These are phyloP conservation scores for Menidia menidia DNA, from an alignment of 2,797 vertebrate genomes.

Conservation along the genomic window DNA sequence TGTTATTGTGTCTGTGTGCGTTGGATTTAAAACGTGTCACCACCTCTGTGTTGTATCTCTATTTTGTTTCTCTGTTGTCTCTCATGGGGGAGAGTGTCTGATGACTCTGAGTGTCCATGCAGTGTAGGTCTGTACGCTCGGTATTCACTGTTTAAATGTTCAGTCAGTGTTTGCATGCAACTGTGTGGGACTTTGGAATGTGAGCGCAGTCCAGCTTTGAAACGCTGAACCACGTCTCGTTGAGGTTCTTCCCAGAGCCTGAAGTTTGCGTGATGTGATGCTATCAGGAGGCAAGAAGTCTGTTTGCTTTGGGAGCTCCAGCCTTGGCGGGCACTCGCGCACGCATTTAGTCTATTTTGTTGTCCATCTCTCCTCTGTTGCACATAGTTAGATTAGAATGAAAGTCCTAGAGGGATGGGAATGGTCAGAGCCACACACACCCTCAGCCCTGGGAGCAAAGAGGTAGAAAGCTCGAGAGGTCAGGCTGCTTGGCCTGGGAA, in stretches of 20 bases:
- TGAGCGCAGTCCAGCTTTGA: constrained; percentile 39
- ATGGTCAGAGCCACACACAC: constrained; percentile 66
- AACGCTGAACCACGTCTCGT: constrained; percentile 55
- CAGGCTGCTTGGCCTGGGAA: constrained; percentile 81
- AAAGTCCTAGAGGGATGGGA: constrained; percentile 72
- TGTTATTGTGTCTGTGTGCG: constrained; percentile 39
- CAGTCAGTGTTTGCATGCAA: constrained; percentile 25
- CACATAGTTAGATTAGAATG: constrained; percentile 63
- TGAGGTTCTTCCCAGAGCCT: constrained; percentile 57
- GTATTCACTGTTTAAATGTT: constrained; percentile 42
- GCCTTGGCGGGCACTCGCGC: constrained; percentile 24
- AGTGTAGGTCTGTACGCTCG: constrained; percentile 22
- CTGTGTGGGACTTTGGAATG: constrained; percentile 62
- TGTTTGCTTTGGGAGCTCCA: constrained; percentile 75
- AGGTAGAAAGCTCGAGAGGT: constrained; percentile 79
- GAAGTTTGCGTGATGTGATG: constrained; percentile 69
- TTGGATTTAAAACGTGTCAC: constrained; percentile 30
- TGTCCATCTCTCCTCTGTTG: constrained; percentile 46
- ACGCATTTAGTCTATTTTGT: constrained; percentile 41
- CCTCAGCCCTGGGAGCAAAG: constrained; percentile 64
- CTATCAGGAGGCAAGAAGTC: constrained; percentile 74
- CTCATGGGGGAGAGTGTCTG: constrained; percentile 20
- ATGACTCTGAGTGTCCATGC: constrained; percentile 12
- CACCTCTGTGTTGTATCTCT: constrained; percentile 33
- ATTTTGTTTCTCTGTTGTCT: constrained; percentile 37